Evolutionary conservation across 2,113 vertebrate genomes (phyloP).

Genomic region (Malaclemys terrapin): DNA sequence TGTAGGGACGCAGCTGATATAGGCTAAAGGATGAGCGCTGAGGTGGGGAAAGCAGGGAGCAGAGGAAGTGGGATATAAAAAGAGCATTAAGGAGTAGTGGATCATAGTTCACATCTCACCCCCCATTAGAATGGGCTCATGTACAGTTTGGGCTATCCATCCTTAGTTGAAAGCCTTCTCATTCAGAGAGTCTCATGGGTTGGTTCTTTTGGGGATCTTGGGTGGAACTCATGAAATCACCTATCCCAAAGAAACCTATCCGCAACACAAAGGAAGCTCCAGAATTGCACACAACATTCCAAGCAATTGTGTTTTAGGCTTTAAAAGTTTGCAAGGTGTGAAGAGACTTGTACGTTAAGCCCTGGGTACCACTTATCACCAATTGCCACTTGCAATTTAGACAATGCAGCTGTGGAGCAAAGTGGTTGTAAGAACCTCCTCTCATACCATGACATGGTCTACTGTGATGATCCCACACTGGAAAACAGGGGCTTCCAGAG

Average conservation of each 20-base stretch:
- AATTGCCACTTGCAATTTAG: rapidly evolving
- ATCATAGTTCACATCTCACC: neutral
- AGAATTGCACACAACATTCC: rapidly evolving
- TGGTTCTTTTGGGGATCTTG: neutral
- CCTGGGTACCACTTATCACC: neutral
- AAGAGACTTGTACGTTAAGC: neutral
- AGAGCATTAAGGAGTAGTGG: neutral
- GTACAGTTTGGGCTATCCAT: neutral
- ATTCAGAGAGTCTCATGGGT: neutral
- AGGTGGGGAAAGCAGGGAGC: neutral
- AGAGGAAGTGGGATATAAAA: neutral
- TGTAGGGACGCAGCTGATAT: neutral
- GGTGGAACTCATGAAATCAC: neutral
- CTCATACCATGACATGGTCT: neutral
- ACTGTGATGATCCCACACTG: neutral
- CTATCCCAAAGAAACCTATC: neutral
- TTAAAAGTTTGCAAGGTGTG: rapidly evolving
- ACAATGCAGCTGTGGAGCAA: rapidly evolving
- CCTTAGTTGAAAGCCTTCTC: rapidly evolving
- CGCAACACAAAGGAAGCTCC: neutral
- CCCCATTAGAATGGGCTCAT: neutral
- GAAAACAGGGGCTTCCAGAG: neutral
- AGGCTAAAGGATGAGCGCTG: neutral
- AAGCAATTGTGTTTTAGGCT: neutral
- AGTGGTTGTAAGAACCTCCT: neutral